Evolutionary conservation across 1,140 invertebrate genomes (phyloP), one percentile per base, ranked within the genome.

Genomic region (Anoplophora glabripennis): DNA sequence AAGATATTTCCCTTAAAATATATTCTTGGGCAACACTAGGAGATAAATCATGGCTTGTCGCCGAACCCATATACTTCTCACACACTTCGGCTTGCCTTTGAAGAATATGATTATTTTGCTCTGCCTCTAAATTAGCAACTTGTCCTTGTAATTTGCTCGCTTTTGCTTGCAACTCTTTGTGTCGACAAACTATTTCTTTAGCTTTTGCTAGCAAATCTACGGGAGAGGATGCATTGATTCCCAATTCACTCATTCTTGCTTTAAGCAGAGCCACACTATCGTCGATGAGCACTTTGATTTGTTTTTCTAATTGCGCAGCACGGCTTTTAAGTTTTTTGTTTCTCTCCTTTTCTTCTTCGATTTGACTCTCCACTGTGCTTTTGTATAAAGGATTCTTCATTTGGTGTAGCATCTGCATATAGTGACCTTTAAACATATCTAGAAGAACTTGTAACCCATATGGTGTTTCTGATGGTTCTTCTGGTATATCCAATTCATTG

Each of bases 191-290:
- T 64, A 97, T 96, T 76, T 94, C 91, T 76, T 96, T 95, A 21
- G 93, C 92, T 76, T 94, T 93, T 1, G 87, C 85, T 9, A 96
- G 79, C 47, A 96, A 79, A 76, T 96, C 93, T 34, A 89, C 87
- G 54, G 85, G 88, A 34, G 86, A 89, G 3, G 86, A 87, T 7
- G 87, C 85, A 72, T 91, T 86, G 63, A 96, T 94, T 53, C 90
- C 93, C 59, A 98, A 79, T 74, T 96, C 93, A 58, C 85, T 88
- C 86, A 97, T 92, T 51, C 93, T 81, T n/a, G 88, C 86, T 73
- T 94, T 93, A 7, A 98, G 77, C 38, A 96, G 77, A 15, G 86
- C 86, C n/a, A 96, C 91, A 69, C 93, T 94, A 72, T 96, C 93
- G 66, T 92, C 89, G 58, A 94, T 94, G 33, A 97, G 78, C 41